phyloP scores from a whole-genome alignment of 1,140 invertebrate species.

The Leptonema lineaticorne region DNA sequence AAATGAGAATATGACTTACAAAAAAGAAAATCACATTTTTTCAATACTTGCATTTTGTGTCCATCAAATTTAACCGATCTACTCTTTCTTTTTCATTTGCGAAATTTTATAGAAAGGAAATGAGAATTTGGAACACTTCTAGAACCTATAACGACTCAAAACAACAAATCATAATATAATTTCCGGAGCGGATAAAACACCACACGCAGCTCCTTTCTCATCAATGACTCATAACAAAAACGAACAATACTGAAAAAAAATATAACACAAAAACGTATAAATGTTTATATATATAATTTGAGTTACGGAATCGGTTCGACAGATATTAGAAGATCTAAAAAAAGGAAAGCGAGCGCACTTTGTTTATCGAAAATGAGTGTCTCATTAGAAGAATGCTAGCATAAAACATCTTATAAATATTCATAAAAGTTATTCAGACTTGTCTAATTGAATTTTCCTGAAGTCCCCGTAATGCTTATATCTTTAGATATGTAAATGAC shows the following conservation, averaged over 20 bases:
- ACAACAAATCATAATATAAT: slow-evolving; percentile 39
- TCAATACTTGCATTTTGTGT: too few species aligned
- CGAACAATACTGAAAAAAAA: background rate
- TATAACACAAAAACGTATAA: background rate
- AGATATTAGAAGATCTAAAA: too few species aligned
- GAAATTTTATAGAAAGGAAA: too few species aligned
- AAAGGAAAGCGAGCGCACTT: background rate
- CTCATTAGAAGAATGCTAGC: background rate
- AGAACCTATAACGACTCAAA: slow-evolving; percentile 36
- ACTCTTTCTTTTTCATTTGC: too few species aligned
- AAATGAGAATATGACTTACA: too few species aligned
- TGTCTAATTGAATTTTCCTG: slow-evolving; percentile 1
- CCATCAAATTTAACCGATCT: too few species aligned
- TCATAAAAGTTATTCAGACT: slow-evolving; percentile 8
- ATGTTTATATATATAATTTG: background rate
- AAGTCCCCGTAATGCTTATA: background rate
- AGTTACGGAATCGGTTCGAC: background rate
- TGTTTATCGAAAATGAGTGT: too few species aligned
- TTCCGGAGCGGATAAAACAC: slow-evolving; percentile 18
- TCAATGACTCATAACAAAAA: too few species aligned
- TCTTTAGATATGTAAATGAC: background rate
- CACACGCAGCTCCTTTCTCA: background rate
- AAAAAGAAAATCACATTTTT: too few species aligned
- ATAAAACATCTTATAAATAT: slow-evolving; percentile 2
- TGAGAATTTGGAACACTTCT: slow-evolving; percentile 22